Base-by-base conservation (phyloP, 2,888 invertebrate species). In the Scrobipalpa costella region DNA sequence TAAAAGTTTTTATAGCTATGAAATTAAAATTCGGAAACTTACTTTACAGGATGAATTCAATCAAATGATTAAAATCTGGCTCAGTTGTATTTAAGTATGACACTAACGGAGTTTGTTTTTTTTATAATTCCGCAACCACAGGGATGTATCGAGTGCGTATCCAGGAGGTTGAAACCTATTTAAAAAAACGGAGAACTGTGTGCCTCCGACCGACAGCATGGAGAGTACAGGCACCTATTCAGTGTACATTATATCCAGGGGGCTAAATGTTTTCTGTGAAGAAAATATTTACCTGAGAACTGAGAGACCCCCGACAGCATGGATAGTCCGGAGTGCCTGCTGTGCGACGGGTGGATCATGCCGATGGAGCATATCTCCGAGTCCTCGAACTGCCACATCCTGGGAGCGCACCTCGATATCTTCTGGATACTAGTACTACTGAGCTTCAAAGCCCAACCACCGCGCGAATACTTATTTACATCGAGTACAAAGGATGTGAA, bases 351-450 rank as follows among this genome's bases (percentile, higher is more conserved):
- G 75, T 94, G 93, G 71, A 88, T 95, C 96, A 96, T 96, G 83
- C 96, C 96, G 84, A 96, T 96, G 76, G 96, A 96, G 86, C 94
- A 96, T 84, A 96, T 96, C 92, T 96, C 96, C 68, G 94, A 93
- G 73, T 93, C 94, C 75, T 94, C 94, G 69, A 93, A 93, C 79
- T 94, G 93, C 94, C 95, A 95, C 94, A 94, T 94, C 27, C 68
- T 68, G 50, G 68, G 68, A 40, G 49, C 67, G 62, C 68, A 67
- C 38, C 58, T 66, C 15, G 67, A 64, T 63, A 68, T 63, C 66
- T 69, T 66, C 64, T 68, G 71, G 57, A 65, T 64, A 52, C 71
- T 68, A 63, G 44, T 64, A 62, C 67, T 64, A 27, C 70, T 65
- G 60, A 68, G 66, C 70, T 69, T 67, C 59, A 61, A 64, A 58